These are phyloP conservation scores for Tylochromis polylepis DNA, from an alignment of 2,113 vertebrate genomes.

Conservation along the genomic window DNA sequence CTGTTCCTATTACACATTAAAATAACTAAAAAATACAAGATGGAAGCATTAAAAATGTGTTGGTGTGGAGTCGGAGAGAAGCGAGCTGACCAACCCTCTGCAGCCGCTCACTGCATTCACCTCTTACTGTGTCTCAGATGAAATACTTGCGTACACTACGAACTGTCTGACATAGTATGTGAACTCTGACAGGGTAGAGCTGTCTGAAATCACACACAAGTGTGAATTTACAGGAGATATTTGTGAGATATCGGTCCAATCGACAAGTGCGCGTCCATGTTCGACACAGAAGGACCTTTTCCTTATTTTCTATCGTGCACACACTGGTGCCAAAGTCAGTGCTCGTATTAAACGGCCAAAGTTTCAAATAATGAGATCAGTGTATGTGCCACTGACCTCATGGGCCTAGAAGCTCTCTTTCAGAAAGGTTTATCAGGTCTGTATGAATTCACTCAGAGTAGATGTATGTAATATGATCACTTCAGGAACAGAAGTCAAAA, in stretches of 20 bases:
- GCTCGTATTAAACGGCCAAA: background rate
- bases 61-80: background rate
- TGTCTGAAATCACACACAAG: background rate
- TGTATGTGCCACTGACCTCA: background rate
- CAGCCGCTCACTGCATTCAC: background rate
- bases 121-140: background rate
- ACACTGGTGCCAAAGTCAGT: background rate
- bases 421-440: background rate
- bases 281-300: background rate
- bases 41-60: background rate
- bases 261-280: rapidly evolving
- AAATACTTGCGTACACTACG: background rate
- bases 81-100: background rate
- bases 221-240: background rate
- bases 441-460: background rate
- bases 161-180: background rate
- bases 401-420: background rate
- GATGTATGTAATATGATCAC: rapidly evolving
- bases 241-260: background rate
- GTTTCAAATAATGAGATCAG: too few relatives aligned
- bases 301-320: background rate
- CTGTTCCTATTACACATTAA: background rate
- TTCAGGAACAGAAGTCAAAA: background rate
- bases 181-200: background rate
- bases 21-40: background rate